phyloP scores from a whole-genome alignment of 2,888 invertebrate genomes.

The Cheilosia pagana region DNA sequence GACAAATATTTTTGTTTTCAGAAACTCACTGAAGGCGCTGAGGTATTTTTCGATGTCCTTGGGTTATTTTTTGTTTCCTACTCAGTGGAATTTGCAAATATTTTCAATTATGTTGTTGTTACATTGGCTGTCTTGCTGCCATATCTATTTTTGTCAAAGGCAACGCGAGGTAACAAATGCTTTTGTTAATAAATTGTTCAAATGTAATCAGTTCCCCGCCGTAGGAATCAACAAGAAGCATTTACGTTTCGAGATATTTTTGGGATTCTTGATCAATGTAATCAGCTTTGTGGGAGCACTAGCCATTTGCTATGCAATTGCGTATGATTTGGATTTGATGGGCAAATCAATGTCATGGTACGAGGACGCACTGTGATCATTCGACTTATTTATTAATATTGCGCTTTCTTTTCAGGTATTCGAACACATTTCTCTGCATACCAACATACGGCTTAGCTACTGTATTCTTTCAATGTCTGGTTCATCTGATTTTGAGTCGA shows the following conservation, averaged over 20 bases:
- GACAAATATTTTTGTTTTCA: conserved; percentile 36
- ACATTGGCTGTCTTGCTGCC: conserved; percentile 78
- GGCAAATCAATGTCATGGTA: conserved; percentile 80
- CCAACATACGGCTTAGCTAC: conserved; percentile 78
- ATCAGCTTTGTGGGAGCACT: conserved; percentile 78
- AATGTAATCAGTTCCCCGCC: background rate
- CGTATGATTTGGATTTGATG: conserved; percentile 78
- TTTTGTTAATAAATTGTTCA: background rate
- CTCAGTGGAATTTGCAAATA: conserved; percentile 78
- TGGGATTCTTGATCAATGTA: conserved; percentile 79
- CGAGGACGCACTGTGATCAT: background rate
- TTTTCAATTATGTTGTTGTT: conserved; percentile 78
- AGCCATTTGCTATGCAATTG: conserved; percentile 78
- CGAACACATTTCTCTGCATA: conserved; percentile 77
- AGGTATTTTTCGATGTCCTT: conserved; percentile 79
- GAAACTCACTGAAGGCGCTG: conserved; percentile 75
- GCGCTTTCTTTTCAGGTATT: conserved; percentile 75
- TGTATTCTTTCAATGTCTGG: conserved; percentile 77
- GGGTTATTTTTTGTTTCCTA: conserved; percentile 79
- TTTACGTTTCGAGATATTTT: conserved; percentile 79
- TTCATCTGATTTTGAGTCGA: conserved; percentile 77
- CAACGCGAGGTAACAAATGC: conserved; percentile 77
- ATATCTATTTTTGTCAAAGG: conserved; percentile 78
- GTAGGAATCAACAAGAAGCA: conserved; percentile 79
- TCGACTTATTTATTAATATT: background rate